Base-by-base conservation (phyloP, 2,797 vertebrate genomes). In the Pterois miles region DNA sequence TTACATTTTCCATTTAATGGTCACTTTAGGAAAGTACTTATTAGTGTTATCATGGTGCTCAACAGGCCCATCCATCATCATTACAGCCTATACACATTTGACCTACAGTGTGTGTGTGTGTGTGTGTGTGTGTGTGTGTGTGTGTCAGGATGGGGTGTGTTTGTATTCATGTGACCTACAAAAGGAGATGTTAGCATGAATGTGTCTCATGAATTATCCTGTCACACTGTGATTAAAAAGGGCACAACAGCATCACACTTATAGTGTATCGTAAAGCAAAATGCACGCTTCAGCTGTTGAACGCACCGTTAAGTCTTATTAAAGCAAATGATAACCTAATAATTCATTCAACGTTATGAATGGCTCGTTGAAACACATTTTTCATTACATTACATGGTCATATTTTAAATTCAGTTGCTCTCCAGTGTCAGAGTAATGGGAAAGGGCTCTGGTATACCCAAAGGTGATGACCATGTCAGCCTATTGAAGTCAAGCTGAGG, bases 1-100 rank as follows among this genome's bases (percentile, higher is more conserved):
- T 73, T 60, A 31, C 20, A 54, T 62, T 38, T 52, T 65, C 9
- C 20, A 57, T 72, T 60, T 62, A 56, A 58, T 72, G 34, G 63
- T 23, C 10, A 65, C 46, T 76, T n/a, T 65, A 25, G 54, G 43
- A 74, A 63, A 74, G 46, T 7, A 57, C 64, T 73, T 70, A 76
- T 65, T 70, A 65, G 27, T 74, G 72, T 69, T 72, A 79, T 76
- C 68, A 58, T 62, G 46, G 10, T 22, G 22, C 16, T 59, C 27
- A 76, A 76, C 14, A 71, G 29, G 36, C 20, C 27, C 53, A 83
- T 74, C 65, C 43, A 68, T 88, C 65, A 76, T 74, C 69, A 74
- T 76, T 72, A 78, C 25, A 56, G 10, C 59, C n/a, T 6, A 57
- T 60, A 64, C 48, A 64, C 31, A 66, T 65, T 14, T 54, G 31